Conservation (phyloP, 2,797 vertebrate species). For the Pseudotriccus pelzelni region DNA sequence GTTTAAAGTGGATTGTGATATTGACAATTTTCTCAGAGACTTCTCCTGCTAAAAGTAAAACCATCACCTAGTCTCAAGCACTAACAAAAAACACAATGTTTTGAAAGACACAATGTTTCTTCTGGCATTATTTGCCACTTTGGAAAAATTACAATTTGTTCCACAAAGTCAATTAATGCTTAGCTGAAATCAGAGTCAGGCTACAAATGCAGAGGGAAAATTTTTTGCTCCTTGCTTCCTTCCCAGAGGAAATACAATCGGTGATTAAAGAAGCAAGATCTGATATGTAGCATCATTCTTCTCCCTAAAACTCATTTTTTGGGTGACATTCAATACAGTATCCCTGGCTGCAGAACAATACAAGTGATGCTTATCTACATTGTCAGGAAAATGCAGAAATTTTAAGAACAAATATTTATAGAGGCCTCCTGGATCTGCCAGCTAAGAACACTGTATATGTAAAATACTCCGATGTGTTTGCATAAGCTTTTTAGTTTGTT, state of each 20-base stretch:
- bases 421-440: neutral
- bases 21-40: neutral
- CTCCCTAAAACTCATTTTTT: neutral
- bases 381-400: fast-evolving
- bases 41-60: neutral
- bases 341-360: neutral
- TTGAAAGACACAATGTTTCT: neutral
- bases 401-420: neutral
- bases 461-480: neutral
- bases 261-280: neutral
- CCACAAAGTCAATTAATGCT: neutral
- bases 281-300: neutral
- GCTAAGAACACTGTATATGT: neutral
- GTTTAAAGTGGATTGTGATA: neutral
- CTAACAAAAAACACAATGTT: neutral
- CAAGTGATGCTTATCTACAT: neutral
- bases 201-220: neutral
- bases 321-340: neutral
- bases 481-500: neutral
- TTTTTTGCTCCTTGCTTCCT: neutral
- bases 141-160: neutral
- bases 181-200: neutral
- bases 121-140: neutral
- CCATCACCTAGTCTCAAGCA: neutral
- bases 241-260: neutral